Base-by-base conservation (phyloP, 2,797 vertebrate genomes). In the Acanthurus leucopareius region DNA sequence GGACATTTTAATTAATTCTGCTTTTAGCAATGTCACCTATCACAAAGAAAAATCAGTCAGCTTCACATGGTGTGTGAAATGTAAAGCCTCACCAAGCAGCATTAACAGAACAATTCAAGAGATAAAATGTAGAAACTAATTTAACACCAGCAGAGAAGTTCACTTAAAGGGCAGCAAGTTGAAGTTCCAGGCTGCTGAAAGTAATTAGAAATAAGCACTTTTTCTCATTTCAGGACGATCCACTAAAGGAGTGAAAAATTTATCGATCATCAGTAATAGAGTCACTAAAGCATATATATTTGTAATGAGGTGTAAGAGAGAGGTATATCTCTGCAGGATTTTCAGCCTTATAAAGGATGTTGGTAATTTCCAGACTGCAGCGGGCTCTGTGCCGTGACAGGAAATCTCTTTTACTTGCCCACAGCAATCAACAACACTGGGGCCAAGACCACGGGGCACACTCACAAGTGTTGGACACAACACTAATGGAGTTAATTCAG, bases 401-500 rank as follows among this genome's bases (percentile, higher is more conserved):
- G 51, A 80, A 79, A 59, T 58, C 69, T 82, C 49, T 75, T 59
- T 78, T 53, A 57, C 67, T 57, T 79, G 70, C 66, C 79, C 69
- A 54, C 75, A 80, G 58, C 28, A 16, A 72, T 52, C 60, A 11
- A 7, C 47, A 28, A 52, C 75, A 74, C 59, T 66, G 80, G 78
- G 81, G 67, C 61, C 49, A 51, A 45, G 66, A 68, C 47, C 19
- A 2, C 13, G 47, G 62, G 63, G 60, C 73, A 58, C 47, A 35
- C 28, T 73, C 38, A 51, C 44, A 45, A 57, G 59, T 47, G 48
- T 32, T 22, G 51, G 67, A 63, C 6, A 0, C 45, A n/a, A 48
- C 52, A 40, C 64, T 90, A 88, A 89, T 85, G 80, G 75, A 64
- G 84, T 83, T 89, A 25, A 69, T 72, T 74, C 45, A 35, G 56